These are phyloP conservation scores for Neodiprion pinetum DNA, from an alignment of 1,140 invertebrate species.

Conservation along the genomic window DNA sequence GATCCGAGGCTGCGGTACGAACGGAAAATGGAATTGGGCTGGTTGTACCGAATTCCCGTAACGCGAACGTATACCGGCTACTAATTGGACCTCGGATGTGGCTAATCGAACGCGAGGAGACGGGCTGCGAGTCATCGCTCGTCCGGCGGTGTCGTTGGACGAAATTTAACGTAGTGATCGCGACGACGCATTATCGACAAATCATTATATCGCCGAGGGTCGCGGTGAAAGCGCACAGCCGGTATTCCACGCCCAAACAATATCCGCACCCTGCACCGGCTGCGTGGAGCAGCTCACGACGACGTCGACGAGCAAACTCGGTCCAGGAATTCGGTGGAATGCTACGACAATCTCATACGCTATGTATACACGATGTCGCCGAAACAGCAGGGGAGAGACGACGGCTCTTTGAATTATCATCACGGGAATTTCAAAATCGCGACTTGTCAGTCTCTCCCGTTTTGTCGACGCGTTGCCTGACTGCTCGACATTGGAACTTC, in stretches of 20 bases:
- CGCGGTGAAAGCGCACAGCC: not conserved
- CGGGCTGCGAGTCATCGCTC: too few species aligned
- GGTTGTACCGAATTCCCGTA: not conserved
- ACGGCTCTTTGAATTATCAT: not conserved
- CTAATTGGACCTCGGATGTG: slow-evolving; percentile 34
- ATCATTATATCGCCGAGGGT: not conserved
- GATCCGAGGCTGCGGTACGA: not conserved
- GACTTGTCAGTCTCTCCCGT: too few species aligned
- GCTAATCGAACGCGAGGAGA: slow-evolving; percentile 32
- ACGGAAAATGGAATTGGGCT: slow-evolving; percentile 3
- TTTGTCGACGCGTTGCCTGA: too few species aligned
- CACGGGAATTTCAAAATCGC: not conserved
- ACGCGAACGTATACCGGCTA: slow-evolving; percentile 16
- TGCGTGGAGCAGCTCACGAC: too few species aligned
- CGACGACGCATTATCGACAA: not conserved
- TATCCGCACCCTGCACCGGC: not conserved
- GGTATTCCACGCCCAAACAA: not conserved
- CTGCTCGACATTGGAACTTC: not conserved
- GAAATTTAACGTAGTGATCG: not conserved
- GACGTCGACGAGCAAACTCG: not conserved
- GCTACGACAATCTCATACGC: not conserved
- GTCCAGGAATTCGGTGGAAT: not conserved
- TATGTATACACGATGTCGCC: not conserved
- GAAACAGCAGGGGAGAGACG: not conserved
- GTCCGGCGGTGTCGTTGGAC: too few species aligned